Evolutionary conservation across 1,140 invertebrate species (phyloP).

Genomic region (Meloidogyne hapla): DNA sequence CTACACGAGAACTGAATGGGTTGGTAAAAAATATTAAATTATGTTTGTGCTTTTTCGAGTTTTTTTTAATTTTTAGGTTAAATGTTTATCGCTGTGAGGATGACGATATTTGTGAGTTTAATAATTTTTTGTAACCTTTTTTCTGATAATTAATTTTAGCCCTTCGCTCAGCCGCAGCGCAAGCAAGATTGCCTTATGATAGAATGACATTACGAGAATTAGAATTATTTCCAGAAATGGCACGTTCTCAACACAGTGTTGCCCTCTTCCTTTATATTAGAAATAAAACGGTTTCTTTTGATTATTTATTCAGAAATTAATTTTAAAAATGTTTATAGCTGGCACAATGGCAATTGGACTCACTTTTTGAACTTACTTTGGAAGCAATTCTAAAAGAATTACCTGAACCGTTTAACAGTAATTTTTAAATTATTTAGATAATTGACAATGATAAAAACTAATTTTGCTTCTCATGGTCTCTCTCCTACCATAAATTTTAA

Average conservation of each 20-base stretch:
- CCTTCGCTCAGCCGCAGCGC: conserved; percentile 43
- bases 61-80: conserved; percentile 2
- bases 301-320: conserved; percentile 4
- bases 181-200: conserved; percentile 51
- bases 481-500: too few species aligned
- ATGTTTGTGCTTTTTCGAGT: background rate
- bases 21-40: background rate
- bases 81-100: conserved; percentile 29
- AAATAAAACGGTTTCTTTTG: conserved; percentile 64
- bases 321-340: conserved; percentile 68
- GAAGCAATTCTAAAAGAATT: conserved; percentile 48
- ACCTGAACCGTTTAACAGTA: conserved; percentile 75
- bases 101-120: conserved; percentile 27
- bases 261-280: conserved; percentile 58
- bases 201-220: conserved; percentile 59
- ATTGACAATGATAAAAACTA: too few species aligned
- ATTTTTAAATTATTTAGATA: conserved; percentile 31
- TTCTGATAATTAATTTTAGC: conserved; percentile 23
- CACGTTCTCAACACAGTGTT: conserved; percentile 23
- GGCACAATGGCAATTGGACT: conserved; percentile 95
- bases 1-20: conserved; percentile 8
- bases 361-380: conserved; percentile 81
- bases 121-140: background rate
- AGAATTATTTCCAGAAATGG: conserved; percentile 53
- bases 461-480: too few species aligned